A percentile compares a stretch with the other conserved stretches of the same genome.
These are phyloP conservation scores for Rhopilema esculentum DNA, from an alignment of 30 jellyfish, hydroid and myxozoan genomes.

Conservation along the genomic window DNA sequence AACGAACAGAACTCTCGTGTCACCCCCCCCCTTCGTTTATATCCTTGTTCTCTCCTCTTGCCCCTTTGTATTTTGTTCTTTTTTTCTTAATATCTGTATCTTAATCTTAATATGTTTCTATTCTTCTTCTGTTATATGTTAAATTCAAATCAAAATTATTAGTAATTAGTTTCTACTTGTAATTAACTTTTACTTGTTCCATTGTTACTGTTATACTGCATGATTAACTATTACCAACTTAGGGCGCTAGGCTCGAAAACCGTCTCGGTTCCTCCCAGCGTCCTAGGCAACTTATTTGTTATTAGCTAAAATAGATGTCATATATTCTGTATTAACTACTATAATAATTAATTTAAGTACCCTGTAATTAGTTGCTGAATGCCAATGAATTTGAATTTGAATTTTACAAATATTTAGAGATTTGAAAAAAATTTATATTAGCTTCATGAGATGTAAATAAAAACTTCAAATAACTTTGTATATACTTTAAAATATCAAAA, in stretches of 20 bases:
- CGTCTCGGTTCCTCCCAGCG: neutral
- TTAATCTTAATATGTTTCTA: neutral
- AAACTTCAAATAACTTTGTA: too few species aligned
- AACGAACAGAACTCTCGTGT: too few species aligned
- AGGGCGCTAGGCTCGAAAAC: neutral
- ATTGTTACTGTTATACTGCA: neutral
- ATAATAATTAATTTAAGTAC: neutral
- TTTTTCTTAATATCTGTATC: neutral
- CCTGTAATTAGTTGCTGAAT: neutral
- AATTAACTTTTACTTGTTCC: neutral
- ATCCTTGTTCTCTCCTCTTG: too few species aligned
- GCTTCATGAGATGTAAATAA: neutral
- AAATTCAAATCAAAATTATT: neutral
- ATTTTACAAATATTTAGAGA: neutral
- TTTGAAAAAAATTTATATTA: too few species aligned
- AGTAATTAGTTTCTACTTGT: neutral
- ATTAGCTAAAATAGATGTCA: neutral
- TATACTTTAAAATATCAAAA: too few species aligned
- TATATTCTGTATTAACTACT: neutral
- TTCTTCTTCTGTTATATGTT: neutral
- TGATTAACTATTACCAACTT: neutral
- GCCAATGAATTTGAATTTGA: neutral
- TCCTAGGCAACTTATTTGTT: neutral
- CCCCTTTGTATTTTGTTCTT: conserved; percentile 48
- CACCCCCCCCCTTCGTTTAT: too few species aligned